Evolutionary conservation across 2,888 invertebrate genomes (phyloP).

Genomic region (Chymomyza fuscimana): DNA sequence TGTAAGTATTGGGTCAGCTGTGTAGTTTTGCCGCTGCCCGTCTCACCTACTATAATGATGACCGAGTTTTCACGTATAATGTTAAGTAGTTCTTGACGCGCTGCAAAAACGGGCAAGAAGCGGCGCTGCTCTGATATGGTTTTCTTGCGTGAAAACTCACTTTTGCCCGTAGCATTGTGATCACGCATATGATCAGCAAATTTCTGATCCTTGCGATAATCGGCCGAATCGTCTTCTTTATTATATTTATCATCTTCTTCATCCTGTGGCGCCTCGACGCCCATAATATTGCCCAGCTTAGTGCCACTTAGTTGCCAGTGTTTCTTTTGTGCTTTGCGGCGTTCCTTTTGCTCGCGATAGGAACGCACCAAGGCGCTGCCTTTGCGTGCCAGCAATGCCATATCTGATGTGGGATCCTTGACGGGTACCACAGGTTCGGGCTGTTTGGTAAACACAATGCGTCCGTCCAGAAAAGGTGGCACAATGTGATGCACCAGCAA

Average conservation of each 20-base stretch:
- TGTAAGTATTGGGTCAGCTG: conserved; percentile 98
- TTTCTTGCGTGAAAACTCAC: conserved; percentile 92
- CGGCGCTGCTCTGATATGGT: conserved; percentile 92
- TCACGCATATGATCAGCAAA: conserved; percentile 96
- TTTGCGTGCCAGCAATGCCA: conserved; percentile 97
- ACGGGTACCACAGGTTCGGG: conserved; percentile 99
- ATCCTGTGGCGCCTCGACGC: conserved; percentile 90
- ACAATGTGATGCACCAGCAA: conserved; percentile 98
- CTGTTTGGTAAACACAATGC: conserved; percentile 99
- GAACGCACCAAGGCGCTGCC: conserved; percentile 94
- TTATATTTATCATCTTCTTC: conserved; percentile 85
- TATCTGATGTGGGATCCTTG: conserved; percentile 97
- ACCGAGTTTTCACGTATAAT: conserved; percentile 96
- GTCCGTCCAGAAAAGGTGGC: conserved; percentile 98
- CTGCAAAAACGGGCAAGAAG: conserved; percentile 96
- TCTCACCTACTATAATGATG: conserved; percentile 92
- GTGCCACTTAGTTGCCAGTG: conserved; percentile 99
- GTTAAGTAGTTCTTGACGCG: conserved; percentile 93
- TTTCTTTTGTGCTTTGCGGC: conserved; percentile 97
- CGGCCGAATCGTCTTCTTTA: conserved; percentile 86
- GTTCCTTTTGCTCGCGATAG: conserved; percentile 96
- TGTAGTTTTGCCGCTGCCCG: conserved; percentile 89
- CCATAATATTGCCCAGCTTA: conserved; percentile 93
- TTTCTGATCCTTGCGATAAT: conserved; percentile 96
- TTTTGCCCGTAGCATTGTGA: conserved; percentile 83